Percentiles rank a stretch among this genome's conserved stretches.
Conservation (phyloP, 92 coral and sea anemone species). For the Heliopora coerulea region DNA sequence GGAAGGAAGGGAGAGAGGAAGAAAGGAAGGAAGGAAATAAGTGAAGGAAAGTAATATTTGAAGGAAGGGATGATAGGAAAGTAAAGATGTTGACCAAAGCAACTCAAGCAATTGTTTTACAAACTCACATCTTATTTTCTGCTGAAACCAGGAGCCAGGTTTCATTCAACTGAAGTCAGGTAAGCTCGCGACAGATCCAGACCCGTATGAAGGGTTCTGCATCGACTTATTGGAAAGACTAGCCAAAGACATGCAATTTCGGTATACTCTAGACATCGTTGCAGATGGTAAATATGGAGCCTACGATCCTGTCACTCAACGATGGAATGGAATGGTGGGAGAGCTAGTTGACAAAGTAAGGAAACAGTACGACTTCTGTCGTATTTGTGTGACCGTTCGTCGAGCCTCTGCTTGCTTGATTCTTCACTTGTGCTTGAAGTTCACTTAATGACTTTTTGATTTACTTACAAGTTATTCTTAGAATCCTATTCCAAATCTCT, state of each 20-base stretch:
- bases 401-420: no score
- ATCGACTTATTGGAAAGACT: conserved; percentile 55
- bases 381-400: no score
- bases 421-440: no score
- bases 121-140: no score
- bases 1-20: not conserved
- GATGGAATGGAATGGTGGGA: conserved; percentile 80
- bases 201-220: conserved; percentile 50
- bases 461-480: no score
- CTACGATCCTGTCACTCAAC: conserved; percentile 32
- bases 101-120: not conserved
- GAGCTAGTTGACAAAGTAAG: conserved; percentile 70
- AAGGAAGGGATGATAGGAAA: no score
- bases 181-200: conserved; percentile 5
- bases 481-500: not conserved
- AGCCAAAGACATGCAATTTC: conserved; percentile 53
- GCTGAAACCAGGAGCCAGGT: conserved; percentile 51
- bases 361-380: no score
- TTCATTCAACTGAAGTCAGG: conserved; percentile 30
- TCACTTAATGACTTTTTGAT: no score
- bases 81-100: not conserved
- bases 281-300: conserved; percentile 52
- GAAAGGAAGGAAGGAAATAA: no score
- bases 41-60: no score
- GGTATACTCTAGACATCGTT: conserved; percentile 44